Conservation (phyloP, 1,140 invertebrate species). For the Sinonovacula constricta region DNA sequence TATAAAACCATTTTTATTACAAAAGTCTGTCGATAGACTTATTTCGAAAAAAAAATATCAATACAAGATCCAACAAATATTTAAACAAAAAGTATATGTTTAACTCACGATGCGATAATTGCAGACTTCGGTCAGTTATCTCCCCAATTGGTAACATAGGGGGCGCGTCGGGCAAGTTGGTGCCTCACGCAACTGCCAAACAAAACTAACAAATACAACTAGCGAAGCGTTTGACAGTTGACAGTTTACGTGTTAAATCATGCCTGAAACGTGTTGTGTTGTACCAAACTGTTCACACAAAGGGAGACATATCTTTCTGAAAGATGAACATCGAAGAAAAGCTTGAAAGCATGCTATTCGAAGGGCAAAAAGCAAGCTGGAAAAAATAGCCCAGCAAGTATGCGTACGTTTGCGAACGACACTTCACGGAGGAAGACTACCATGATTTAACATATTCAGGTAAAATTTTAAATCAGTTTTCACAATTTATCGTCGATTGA, state of each 20-base stretch:
- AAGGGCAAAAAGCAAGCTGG: not conserved
- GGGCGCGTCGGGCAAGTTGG: not conserved
- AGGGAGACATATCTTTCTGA: not conserved
- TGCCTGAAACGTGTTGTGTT: not conserved
- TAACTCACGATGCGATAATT: no score
- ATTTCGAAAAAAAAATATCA: no score
- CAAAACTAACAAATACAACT: no score
- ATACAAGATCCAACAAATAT: no score
- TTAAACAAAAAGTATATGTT: no score
- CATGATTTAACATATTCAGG: not conserved
- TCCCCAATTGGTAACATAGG: not conserved
- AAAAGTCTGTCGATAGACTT: no score
- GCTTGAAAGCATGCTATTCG: slow-evolving; percentile 4
- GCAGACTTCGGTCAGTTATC: not conserved
- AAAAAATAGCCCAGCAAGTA: not conserved
- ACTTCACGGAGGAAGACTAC: not conserved
- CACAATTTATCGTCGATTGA: not conserved
- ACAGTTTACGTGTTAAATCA: not conserved
- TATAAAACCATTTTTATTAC: no score
- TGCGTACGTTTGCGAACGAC: not conserved
- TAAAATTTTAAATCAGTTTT: not conserved
- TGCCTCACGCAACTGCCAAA: not conserved
- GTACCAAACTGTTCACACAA: not conserved
- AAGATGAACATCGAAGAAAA: not conserved
- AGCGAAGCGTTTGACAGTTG: not conserved